Conservation (phyloP, 2,113 vertebrate species). For the Chamaea fasciata region DNA sequence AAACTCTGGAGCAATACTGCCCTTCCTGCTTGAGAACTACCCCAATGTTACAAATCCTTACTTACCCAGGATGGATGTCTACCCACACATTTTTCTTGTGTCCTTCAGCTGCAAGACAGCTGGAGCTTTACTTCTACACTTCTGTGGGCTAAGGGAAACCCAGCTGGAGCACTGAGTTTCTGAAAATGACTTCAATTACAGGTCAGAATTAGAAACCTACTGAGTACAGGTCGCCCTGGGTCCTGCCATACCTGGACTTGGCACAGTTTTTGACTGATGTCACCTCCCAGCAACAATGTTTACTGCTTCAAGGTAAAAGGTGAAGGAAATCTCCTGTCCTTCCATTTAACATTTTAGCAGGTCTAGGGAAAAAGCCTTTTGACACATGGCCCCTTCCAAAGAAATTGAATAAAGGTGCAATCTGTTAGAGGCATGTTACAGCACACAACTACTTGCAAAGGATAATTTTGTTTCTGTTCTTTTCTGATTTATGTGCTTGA, state of each 20-base stretch:
- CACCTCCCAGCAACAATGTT: background rate
- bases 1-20: background rate
- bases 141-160: background rate
- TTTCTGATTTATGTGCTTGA: background rate
- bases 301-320: conserved; percentile 35
- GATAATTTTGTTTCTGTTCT: conserved; percentile 10
- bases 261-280: conserved; percentile 5
- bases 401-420: conserved; percentile 29
- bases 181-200: conserved; percentile 7
- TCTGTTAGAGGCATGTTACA: conserved; percentile 11
- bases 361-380: conserved; percentile 22
- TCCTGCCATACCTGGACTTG: background rate
- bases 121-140: background rate
- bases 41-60: background rate
- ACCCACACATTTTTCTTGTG: background rate
- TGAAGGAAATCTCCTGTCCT: conserved; percentile 17
- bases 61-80: background rate
- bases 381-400: background rate
- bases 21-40: background rate
- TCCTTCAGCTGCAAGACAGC: background rate
- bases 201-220: conserved; percentile 2
- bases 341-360: conserved; percentile 19
- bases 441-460: background rate
- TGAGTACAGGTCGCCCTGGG: background rate
- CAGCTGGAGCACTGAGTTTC: background rate